Evolutionary conservation across 2,797 vertebrate species (phyloP).

Genomic region (Australoheros facetus): DNA sequence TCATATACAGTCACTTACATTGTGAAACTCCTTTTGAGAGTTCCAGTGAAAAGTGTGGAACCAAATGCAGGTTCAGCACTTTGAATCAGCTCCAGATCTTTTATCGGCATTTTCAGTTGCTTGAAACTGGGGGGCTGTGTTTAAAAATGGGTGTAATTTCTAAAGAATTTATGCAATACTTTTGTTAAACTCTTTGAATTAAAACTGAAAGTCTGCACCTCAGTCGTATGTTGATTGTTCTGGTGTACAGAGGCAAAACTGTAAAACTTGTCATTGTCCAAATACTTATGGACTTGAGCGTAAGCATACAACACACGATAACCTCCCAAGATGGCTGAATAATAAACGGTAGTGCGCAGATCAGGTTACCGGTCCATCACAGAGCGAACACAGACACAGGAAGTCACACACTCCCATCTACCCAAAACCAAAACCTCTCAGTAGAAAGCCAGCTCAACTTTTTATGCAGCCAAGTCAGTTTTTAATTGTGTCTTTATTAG

Average conservation of each 20-base stretch:
- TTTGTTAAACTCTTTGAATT: too few relatives aligned
- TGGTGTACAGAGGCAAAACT: too few relatives aligned
- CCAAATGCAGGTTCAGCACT: too few relatives aligned
- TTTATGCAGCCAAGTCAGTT: background rate
- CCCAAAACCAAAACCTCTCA: background rate
- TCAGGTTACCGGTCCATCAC: background rate
- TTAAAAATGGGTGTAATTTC: too few relatives aligned
- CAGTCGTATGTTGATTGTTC: too few relatives aligned
- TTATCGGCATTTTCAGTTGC: too few relatives aligned
- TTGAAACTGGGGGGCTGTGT: too few relatives aligned
- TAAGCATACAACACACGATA: background rate
- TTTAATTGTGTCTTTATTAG: background rate
- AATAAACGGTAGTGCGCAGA: background rate
- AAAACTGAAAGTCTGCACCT: too few relatives aligned
- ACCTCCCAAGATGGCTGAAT: background rate
- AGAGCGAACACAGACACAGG: background rate
- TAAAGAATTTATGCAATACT: too few relatives aligned
- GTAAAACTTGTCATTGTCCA: too few relatives aligned
- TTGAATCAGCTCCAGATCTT: too few relatives aligned
- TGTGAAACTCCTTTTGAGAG: background rate
- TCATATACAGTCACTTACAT: background rate
- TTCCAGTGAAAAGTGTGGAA: background rate
- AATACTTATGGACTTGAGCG: too few relatives aligned
- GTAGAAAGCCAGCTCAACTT: background rate
- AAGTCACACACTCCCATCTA: background rate